Base-by-base conservation (phyloP, 1,140 invertebrate species). In the Drosophila serrata region DNA sequence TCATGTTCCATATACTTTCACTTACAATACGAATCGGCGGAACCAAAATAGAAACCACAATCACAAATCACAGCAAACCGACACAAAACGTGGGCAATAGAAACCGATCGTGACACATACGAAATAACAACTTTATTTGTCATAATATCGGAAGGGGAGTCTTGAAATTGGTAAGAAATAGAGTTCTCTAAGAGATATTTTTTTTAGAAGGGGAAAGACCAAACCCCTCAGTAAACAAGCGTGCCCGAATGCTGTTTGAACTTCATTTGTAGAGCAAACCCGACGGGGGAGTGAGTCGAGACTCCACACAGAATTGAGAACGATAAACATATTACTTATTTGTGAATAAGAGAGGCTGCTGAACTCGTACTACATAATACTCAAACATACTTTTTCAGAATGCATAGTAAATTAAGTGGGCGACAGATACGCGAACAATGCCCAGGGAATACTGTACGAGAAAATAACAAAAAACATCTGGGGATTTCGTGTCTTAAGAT, bases 1-100 rank as follows among this genome's bases (percentile, higher is more conserved):
- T 63, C 58, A 57, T 78, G 62, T 78, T 61, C 39, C 53, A 39
- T n/a, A 78, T 78, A 90, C 85, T 90, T 90, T 90, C 85, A 90
- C 85, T 90, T 73, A 46, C 85, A 61, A 81, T 67, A 60, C 85
- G 85, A 81, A 90, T 76, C 56, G 48, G 19, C 63, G 45, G 86
- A 90, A 90, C 63, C 85, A 90, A 90, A 90, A 90, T 90, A 85
- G 85, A 90, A 90, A 85, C 73, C 78, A 74, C 59, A 84, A 78
- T 75, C 77, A 70, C 59, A 81, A 78, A 72, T 69, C 9, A 9
- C 22, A 15, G 59, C 55, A 84, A 84, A 78, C 75, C 77, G 65
- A 80, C 62, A 19, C 24, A 29, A 39, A 49, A 72, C 67, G 67
- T 70, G 56, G 43, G 49, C 45, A 43, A 67, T 60, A 55, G 22